These are phyloP conservation scores for Aptenodytes forsteri DNA, from an alignment of 2,113 vertebrate genomes.

Conservation along the genomic window DNA sequence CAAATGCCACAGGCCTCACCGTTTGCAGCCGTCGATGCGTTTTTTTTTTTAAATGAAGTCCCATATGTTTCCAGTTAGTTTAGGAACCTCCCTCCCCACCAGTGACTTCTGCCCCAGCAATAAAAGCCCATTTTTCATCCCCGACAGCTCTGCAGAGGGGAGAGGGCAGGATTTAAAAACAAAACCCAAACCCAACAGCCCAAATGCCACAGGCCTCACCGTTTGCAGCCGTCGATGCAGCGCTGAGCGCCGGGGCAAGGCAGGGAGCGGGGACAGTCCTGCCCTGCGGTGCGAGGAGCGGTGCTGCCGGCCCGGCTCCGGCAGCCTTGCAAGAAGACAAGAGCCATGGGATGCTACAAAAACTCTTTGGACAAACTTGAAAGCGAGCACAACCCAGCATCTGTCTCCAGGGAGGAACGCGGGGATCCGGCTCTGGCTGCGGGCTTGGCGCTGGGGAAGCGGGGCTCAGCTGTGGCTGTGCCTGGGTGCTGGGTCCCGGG, in stretches of 20 bases:
- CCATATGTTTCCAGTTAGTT: neutral
- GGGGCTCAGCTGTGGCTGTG: neutral
- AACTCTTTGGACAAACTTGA: neutral
- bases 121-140: neutral
- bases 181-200: neutral
- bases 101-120: neutral
- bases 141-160: neutral
- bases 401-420: neutral
- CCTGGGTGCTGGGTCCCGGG: neutral
- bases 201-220: neutral
- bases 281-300: rapidly evolving
- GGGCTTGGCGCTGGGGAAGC: rapidly evolving
- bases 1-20: neutral
- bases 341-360: neutral
- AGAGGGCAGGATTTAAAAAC: neutral
- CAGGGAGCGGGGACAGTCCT: neutral
- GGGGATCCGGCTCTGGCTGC: neutral
- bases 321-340: neutral
- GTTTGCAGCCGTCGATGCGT: neutral
- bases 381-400: no score
- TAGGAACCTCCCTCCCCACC: neutral
- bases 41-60: neutral
- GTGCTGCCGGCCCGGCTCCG: neutral
- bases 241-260: neutral
- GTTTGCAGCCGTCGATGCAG: neutral